Evolutionary conservation across 2,113 vertebrate genomes (phyloP), one percentile per base, ranked within the genome.

Genomic region (Clarias gariepinus): DNA sequence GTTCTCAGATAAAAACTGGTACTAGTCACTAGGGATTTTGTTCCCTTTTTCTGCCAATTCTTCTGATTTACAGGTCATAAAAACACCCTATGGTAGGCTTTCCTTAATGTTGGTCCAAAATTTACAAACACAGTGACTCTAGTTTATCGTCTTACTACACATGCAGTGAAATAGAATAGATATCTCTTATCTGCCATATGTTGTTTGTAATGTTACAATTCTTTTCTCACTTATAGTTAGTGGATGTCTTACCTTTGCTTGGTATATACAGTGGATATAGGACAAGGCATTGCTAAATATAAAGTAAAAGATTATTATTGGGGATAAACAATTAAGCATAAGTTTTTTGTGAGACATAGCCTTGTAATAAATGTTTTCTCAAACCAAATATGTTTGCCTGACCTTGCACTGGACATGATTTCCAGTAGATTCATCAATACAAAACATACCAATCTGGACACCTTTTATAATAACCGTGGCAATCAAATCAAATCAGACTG

Each of bases 111-210:
- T 92, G 88, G 92, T 89, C 87, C 91, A 90, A 86, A 91, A 85
- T 93, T 90, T 90, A 64, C 69, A 91, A 89, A 83, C 83, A 92
- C 90, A 90, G 87, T 90, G 91, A 92, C 91, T 94, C 91, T 92
- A 89, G 86, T 89, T 94, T 93, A 84, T 82, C 25, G 86, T 93
- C 92, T 88, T 92, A 91, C 91, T 89, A 89, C 77, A 89, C 90
- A 91, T 90, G 86, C 90, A 89, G 87, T 83, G 15, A 77, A 28
- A 55, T n/a, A 47, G 21, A 74, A 19, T 88, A 88, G 90, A 88
- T 88, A 92, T 90, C 87, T 89, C 83, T 90, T 52, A n/a, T 90
- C 91, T 93, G 93, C 92, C 92, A 92, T 89, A 83, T 93, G 92
- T 90, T 93, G 92, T 94, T 93, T 93, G 90, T 91, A 86, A 69